phyloP scores from a whole-genome alignment of 2,113 vertebrate genomes.

The Vimba vimba region DNA sequence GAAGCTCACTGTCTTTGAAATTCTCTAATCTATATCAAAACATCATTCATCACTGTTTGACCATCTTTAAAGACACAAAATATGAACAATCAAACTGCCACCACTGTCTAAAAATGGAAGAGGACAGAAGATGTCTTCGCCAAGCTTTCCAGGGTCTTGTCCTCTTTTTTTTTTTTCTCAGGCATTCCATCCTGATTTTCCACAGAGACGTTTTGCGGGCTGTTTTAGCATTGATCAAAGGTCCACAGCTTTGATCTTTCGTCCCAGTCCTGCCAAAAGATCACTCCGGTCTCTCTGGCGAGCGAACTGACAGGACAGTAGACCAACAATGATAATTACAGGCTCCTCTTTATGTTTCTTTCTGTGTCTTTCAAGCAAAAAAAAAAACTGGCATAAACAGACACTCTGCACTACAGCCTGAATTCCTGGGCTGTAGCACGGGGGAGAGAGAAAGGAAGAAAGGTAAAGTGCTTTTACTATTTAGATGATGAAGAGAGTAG shows the following conservation, averaged over 20 bases:
- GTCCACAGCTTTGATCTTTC: conserved; percentile 75
- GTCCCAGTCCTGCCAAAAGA: conserved; percentile 72
- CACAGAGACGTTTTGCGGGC: conserved; percentile 64
- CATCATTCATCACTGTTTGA: neutral
- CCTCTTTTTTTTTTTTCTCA: conserved; percentile 58
- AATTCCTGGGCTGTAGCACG: conserved; percentile 69
- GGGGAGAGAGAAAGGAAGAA: conserved; percentile 52
- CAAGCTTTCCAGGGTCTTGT: conserved; percentile 63
- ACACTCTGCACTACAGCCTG: conserved; percentile 63
- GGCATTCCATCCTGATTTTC: conserved; percentile 77
- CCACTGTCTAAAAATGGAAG: conserved; percentile 1
- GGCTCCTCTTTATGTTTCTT: conserved; percentile 72
- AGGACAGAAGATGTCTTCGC: conserved; percentile 59
- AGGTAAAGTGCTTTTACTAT: conserved; percentile 53
- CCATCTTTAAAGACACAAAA: conserved; percentile 6
- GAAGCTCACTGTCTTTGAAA: conserved; percentile 1
- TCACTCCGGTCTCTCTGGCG: conserved; percentile 75
- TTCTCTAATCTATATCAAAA: neutral
- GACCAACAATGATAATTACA: conserved; percentile 80
- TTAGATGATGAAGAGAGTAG: conserved; percentile 63
- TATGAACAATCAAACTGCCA: conserved; percentile 38
- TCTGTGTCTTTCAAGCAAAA: conserved; percentile 60
- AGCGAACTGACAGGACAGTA: conserved; percentile 78
- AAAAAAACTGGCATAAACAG: conserved; percentile 70
- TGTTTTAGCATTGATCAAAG: conserved; percentile 77